A percentile compares a stretch with the other conserved stretches of the same genome.
phyloP scores from a whole-genome alignment of 2,797 vertebrate genomes.

The Enteromius trimaculatus region DNA sequence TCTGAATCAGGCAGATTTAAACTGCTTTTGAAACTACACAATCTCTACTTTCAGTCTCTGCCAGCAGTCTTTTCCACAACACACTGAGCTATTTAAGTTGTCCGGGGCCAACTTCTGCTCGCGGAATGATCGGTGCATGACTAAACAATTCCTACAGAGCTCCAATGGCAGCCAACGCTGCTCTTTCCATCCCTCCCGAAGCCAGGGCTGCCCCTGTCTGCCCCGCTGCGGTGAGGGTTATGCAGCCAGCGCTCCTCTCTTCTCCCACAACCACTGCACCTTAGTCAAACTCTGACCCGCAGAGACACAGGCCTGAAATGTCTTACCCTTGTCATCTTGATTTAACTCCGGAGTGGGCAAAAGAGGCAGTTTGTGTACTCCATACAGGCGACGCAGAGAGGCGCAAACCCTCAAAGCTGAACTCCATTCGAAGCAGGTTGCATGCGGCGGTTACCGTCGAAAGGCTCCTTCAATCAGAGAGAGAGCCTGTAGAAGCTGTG shows the following conservation, averaged over 20 bases:
- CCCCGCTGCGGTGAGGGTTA: slow-evolving; percentile 5
- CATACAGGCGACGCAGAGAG: neutral
- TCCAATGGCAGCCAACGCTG: slow-evolving; percentile 21
- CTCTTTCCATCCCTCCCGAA: slow-evolving; percentile 43
- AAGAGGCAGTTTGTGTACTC: slow-evolving; percentile 14
- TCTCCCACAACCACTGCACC: slow-evolving; percentile 38
- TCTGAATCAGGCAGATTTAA: slow-evolving; percentile 32
- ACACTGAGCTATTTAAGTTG: slow-evolving; percentile 53
- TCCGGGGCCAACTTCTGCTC: slow-evolving; percentile 44
- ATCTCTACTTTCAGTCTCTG: slow-evolving; percentile 38
- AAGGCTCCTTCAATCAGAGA: neutral
- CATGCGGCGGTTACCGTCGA: neutral
- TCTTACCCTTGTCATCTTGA: slow-evolving; percentile 51
- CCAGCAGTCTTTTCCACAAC: slow-evolving; percentile 47
- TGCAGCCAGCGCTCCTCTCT: slow-evolving; percentile 27
- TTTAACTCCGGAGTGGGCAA: slow-evolving; percentile 42
- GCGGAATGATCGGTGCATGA: slow-evolving; percentile 46
- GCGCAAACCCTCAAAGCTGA: neutral
- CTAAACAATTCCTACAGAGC: slow-evolving; percentile 54
- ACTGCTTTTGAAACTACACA: slow-evolving; percentile 42
- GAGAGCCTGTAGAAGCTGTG: slow-evolving; percentile 4
- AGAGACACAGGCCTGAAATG: slow-evolving; percentile 23
- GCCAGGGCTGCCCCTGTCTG: slow-evolving; percentile 40
- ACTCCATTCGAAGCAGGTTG: slow-evolving; percentile 26
- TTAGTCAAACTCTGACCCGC: slow-evolving; percentile 32